phyloP scores from a whole-genome alignment of 2,797 vertebrate genomes.

The Simalia tracyae region DNA sequence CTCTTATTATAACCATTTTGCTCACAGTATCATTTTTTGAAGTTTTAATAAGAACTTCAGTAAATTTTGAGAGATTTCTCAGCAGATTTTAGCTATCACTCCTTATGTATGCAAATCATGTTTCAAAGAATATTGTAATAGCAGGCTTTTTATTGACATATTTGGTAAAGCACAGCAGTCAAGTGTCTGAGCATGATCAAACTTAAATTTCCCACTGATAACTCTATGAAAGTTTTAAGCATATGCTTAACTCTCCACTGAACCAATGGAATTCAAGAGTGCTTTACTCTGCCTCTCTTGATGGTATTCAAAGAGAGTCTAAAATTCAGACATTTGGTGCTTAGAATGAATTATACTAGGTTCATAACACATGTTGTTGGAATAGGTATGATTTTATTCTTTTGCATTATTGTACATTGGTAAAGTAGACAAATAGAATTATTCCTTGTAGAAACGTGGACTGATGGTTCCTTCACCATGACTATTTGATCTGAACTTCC shows the following conservation, averaged over 20 bases:
- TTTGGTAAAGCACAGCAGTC: background rate
- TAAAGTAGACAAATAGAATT: background rate
- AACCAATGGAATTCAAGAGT: background rate
- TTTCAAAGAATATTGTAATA: constrained; percentile 15
- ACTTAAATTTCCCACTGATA: background rate
- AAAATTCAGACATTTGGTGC: background rate
- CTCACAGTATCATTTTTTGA: background rate
- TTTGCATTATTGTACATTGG: background rate
- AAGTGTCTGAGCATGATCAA: background rate
- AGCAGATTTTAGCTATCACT: background rate
- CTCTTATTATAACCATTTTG: background rate
- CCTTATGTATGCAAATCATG: background rate
- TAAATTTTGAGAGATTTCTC: background rate
- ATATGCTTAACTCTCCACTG: background rate
- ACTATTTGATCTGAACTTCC: too few relatives aligned
- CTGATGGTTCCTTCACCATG: background rate
- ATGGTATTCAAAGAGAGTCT: background rate
- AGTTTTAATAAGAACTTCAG: background rate
- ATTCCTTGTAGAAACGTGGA: background rate
- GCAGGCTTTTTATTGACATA: rapidly evolving
- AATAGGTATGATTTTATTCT: background rate
- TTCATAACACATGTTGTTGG: background rate
- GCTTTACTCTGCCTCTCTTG: background rate
- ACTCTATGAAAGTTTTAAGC: background rate
- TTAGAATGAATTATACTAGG: background rate